Percentiles rank a stretch among this genome's conserved stretches.
Conservation (phyloP, 2,888 invertebrate genomes). For the Sarcophaga subvicina region DNA sequence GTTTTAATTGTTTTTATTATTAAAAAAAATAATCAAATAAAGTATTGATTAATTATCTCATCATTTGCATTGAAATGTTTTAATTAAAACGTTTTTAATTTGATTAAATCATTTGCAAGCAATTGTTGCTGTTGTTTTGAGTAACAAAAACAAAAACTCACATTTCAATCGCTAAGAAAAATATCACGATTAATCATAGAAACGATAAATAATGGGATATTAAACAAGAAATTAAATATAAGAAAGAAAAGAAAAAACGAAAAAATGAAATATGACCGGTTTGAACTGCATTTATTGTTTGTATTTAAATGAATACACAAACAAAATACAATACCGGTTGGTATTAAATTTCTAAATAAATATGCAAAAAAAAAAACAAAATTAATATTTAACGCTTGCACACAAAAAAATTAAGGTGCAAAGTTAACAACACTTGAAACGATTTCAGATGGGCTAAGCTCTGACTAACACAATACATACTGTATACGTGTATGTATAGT, state of each 20-base stretch:
- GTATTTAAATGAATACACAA: constrained; percentile 15
- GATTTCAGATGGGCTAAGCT: constrained; percentile 18
- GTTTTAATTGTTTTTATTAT: too few species aligned
- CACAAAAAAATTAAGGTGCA: constrained; percentile 46
- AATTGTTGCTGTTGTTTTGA: neutral
- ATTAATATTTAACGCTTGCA: neutral
- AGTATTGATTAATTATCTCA: neutral
- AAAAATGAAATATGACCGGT: constrained; percentile 52
- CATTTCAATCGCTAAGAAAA: neutral
- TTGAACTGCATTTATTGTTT: constrained; percentile 46
- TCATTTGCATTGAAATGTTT: neutral
- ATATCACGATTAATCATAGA: constrained; percentile 2
- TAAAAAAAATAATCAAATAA: neutral
- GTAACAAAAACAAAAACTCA: too few species aligned
- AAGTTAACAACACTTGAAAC: constrained; percentile 62
- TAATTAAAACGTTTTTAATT: neutral
- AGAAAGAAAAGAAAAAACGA: neutral
- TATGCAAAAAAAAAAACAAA: neutral
- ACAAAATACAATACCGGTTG: neutral
- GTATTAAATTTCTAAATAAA: neutral
- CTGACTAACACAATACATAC: neutral
- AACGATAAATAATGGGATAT: neutral
- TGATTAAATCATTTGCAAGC: neutral
- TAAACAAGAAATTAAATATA: constrained; percentile 25
- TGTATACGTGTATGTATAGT: neutral